Conservation (phyloP, 2,113 vertebrate genomes). For the Lepisosteus oculatus region DNA sequence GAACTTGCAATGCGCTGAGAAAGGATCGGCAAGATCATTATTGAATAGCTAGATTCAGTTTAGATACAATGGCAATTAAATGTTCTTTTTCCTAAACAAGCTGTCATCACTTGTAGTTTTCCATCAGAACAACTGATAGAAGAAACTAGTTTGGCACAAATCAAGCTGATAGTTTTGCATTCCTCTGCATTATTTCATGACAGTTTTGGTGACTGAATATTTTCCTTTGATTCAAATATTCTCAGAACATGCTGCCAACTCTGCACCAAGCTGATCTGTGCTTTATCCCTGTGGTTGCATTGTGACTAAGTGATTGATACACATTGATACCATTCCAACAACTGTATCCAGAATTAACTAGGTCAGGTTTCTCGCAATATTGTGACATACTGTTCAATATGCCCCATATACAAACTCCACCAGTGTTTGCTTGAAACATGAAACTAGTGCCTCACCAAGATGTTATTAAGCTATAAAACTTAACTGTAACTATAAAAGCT, state of each 20-base stretch:
- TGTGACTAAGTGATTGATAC: conserved; percentile 58
- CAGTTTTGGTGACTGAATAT: conserved; percentile 39
- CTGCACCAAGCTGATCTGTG: conserved; percentile 33
- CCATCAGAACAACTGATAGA: background rate
- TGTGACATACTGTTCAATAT: too few relatives aligned
- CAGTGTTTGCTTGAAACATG: too few relatives aligned
- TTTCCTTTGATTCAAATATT: conserved; percentile 44
- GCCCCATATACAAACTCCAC: too few relatives aligned
- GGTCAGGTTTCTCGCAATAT: conserved; percentile 25
- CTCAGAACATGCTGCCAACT: conserved; percentile 19
- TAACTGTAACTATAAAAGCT: too few relatives aligned
- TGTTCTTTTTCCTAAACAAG: background rate
- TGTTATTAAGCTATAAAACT: too few relatives aligned
- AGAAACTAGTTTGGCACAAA: background rate
- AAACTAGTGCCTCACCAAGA: too few relatives aligned
- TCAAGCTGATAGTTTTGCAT: background rate
- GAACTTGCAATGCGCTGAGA: too few relatives aligned
- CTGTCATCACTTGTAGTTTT: background rate
- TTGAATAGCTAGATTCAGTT: too few relatives aligned
- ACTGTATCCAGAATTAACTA: conserved; percentile 55
- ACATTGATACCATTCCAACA: conserved; percentile 58
- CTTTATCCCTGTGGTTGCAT: conserved; percentile 42
- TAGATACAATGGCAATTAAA: too few relatives aligned
- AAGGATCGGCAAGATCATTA: too few relatives aligned
- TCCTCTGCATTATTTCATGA: background rate